Evolutionary conservation across 2,797 vertebrate genomes (phyloP), one percentile per base, ranked within the genome.

Genomic region (Furcifer pardalis): DNA sequence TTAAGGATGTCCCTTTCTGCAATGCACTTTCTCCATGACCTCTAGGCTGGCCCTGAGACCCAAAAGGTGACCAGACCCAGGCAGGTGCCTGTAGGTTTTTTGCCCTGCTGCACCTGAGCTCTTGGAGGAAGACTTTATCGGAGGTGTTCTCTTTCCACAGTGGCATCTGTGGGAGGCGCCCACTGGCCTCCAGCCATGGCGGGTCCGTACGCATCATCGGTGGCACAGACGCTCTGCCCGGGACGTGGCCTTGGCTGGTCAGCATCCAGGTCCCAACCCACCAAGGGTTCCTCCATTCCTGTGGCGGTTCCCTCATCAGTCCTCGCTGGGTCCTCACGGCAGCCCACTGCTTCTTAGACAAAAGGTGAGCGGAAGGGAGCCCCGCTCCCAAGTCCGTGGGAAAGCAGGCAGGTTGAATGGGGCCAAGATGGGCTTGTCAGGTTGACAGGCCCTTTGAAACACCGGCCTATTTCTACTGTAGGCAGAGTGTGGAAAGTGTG

Each of bases 201-300:
- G 1, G 1, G 2, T 37, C 73, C 1, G 0, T 72, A 0, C 90
- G 93, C 0, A 1, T 94, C 1, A 2, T 94, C 0, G 94, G 94
- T 7, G 94, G 94, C 32, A 88, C 77, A 5, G 30, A 72, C 0
- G 56, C 85, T 0, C 7, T n/a, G 1, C 87, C 17, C 0, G 94
- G 92, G 12, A 88, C 92, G 9, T 95, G 94, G 94, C 94, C 94
- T 19, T 95, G 94, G 94, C 84, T 94, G 49, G 94, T 93, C 76
- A 95, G 94, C 86, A 84, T 95, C 46, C 94, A 95, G 87, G 23
- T 90, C 30, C 88, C 89, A 68, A 81, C 63, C 2, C 81, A 60
- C 3, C 35, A 75, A 3, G 81, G 37, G 17, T 93, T 85, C 37
- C 40, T n/a, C 30, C 93, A 92, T 60, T 1, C 0, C 5, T 93